phyloP scores from a whole-genome alignment of 2,113 vertebrate species.

The Microcebus lehilahytsara region DNA sequence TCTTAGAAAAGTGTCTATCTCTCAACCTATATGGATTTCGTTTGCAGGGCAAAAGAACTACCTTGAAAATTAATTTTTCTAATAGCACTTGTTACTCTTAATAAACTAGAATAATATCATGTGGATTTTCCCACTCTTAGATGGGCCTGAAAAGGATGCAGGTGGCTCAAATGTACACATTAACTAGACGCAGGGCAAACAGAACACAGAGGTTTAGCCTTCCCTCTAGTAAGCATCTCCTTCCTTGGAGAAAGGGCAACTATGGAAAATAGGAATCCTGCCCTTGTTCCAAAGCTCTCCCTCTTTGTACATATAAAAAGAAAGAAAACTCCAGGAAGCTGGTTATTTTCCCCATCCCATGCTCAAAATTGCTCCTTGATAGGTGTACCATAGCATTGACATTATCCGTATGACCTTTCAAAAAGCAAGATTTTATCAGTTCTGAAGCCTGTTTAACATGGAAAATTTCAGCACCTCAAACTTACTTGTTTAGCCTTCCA shows the following conservation, averaged over 20 bases:
- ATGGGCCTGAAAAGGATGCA: not conserved
- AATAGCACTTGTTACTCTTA: not conserved
- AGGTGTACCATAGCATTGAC: slow-evolving; percentile 55
- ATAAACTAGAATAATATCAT: slow-evolving; percentile 6
- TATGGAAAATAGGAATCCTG: not conserved
- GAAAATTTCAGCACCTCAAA: slow-evolving; percentile 56
- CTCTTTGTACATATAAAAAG: not conserved
- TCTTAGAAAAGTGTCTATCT: not conserved
- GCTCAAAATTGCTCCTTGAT: not conserved
- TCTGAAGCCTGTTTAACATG: slow-evolving; percentile 67
- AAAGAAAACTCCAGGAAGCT: not conserved
- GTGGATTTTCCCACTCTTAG: slow-evolving; percentile 34
- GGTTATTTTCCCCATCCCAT: not conserved
- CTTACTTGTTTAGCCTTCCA: slow-evolving; percentile 51
- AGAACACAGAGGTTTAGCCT: not conserved
- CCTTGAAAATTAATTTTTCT: slow-evolving; percentile 35
- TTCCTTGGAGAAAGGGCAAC: not conserved
- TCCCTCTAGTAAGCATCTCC: not conserved
- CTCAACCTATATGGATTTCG: not conserved
- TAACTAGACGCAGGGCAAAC: not conserved
- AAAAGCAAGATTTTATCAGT: slow-evolving; percentile 72
- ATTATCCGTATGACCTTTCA: slow-evolving; percentile 62
- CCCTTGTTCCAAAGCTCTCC: not conserved
- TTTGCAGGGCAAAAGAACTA: not conserved
- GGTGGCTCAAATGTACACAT: not conserved